phyloP scores from a whole-genome alignment of 2,888 invertebrate genomes.

The Cheiracanthium punctorium region DNA sequence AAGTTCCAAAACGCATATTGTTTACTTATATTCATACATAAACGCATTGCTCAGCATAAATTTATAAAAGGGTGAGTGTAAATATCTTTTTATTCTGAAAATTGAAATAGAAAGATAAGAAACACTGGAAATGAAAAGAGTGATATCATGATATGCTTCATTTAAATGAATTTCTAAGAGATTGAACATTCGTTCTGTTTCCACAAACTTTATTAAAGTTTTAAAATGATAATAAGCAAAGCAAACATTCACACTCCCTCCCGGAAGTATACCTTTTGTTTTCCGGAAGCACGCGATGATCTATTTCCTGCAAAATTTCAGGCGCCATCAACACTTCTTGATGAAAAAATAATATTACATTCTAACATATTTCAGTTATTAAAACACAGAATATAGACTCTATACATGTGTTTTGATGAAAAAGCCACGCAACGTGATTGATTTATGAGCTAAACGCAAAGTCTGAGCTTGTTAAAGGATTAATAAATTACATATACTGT shows the following conservation, averaged over 20 bases:
- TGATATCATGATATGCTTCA: neutral
- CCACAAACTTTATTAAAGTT: neutral
- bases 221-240: neutral
- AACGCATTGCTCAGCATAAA: too few species aligned
- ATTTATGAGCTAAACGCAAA: too few species aligned
- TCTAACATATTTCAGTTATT: neutral
- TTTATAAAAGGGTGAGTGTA: too few species aligned
- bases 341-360: slow-evolving; percentile 22
- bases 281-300: slow-evolving; percentile 70
- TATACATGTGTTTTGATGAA: too few species aligned
- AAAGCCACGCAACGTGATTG: too few species aligned
- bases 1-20: too few species aligned
- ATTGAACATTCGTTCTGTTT: neutral
- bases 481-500: too few species aligned
- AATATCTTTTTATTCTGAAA: too few species aligned
- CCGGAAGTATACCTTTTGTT: slow-evolving; percentile 71
- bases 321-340: slow-evolving; percentile 38
- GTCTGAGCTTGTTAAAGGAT: too few species aligned
- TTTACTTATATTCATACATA: too few species aligned
- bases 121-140: neutral
- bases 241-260: slow-evolving; percentile 22
- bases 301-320: slow-evolving; percentile 51
- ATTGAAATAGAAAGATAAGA: neutral
- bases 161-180: neutral
- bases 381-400: too few species aligned